These are phyloP conservation scores for Pteropus rufus DNA, from an alignment of 2,797 vertebrate species.

Conservation along the genomic window DNA sequence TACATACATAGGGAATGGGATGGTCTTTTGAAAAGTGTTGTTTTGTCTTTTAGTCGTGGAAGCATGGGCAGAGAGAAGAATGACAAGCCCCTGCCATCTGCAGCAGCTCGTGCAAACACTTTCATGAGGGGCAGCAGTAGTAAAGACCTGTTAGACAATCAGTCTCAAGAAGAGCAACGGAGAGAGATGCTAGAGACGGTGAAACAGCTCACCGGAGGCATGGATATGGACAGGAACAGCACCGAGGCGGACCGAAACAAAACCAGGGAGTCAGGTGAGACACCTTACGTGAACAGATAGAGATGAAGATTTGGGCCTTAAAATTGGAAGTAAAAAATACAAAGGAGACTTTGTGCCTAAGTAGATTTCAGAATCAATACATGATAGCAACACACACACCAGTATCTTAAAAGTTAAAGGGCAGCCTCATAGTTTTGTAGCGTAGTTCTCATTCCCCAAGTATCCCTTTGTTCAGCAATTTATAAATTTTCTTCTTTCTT, in stretches of 20 bases:
- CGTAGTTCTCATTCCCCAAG: neutral
- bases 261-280: constrained; percentile 87
- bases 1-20: neutral
- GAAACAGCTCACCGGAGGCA: constrained; percentile 84
- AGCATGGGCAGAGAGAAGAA: constrained; percentile 90
- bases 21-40: neutral
- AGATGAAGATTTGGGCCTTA: rapidly evolving
- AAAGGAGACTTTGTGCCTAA: neutral
- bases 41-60: constrained; percentile 82
- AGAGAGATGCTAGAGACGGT: constrained; percentile 87
- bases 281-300: rapidly evolving
- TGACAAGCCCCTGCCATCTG: constrained; percentile 87
- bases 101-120: constrained; percentile 84
- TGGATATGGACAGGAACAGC: constrained; percentile 87
- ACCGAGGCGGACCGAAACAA: constrained; percentile 82
- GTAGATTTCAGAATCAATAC: neutral
- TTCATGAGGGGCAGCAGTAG: constrained; percentile 87
- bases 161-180: constrained; percentile 86
- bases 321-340: neutral
- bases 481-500: neutral
- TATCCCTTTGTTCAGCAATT: neutral
- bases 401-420: neutral
- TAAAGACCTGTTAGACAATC: constrained; percentile 89
- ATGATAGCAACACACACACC: rapidly evolving
- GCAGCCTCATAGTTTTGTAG: neutral